Evolutionary conservation across 2,888 invertebrate species (phyloP), one percentile per base, ranked within the genome.

Genomic region (Apotomis capreana): DNA sequence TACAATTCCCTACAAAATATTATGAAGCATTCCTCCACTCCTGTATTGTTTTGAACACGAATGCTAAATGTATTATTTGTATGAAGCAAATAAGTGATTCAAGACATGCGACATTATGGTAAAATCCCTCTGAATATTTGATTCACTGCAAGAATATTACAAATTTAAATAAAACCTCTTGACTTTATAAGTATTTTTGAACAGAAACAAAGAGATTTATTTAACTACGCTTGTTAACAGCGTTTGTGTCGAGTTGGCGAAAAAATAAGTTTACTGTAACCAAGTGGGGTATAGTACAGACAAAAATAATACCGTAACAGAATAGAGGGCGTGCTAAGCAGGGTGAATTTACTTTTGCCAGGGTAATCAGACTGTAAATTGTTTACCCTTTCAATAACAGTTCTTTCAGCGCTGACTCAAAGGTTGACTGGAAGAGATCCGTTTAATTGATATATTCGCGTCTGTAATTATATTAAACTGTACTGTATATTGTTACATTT

Each of bases 101-200:
- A 70, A 51, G 44, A 64, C 64, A 54, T 64, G 44, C n/a, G 40
- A 49, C 40, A 59, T 70, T 64, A 70, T 64, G 64, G 52, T 70
- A 59, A 70, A 69, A 69, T 58, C 57, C 57, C 57, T 63, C 40
- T 57, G 62, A 69, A 63, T 63, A 69, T 63, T 63, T 69, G 51
- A 59, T 59, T 37, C 15, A 36, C 54, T 46, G 68, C 40, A 59
- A 52, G 36, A 26, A 63, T 9, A 64, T 70, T 51, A 44, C 44
- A 52, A n/a, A 54, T 70, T 58, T 63, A 59, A 70, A 70, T 70
- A 59, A 64, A 51, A 70, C 58, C 52, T 64, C 63, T 70, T 44
- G 51, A 64, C 58, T 63, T 37, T 49, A 40, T 13, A 55, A 44
- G 36, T 49, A 40, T 40, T 40, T 40, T 12, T 62, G 36, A 13